These are phyloP conservation scores for Ceratitis capitata DNA, from an alignment of 1,140 invertebrate genomes.

Conservation along the genomic window DNA sequence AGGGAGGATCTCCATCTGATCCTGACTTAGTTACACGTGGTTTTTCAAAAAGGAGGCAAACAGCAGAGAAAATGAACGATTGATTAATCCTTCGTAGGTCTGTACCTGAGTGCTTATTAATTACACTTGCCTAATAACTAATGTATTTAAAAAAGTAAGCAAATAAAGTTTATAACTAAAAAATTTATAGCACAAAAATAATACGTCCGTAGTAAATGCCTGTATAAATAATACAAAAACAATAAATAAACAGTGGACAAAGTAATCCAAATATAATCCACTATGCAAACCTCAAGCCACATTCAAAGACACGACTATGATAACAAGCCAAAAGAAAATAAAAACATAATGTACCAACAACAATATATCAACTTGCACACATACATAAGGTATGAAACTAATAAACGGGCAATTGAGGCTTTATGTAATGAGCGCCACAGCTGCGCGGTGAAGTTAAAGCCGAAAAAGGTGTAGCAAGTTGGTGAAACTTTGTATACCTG, in stretches of 20 bases:
- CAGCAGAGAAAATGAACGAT: no score
- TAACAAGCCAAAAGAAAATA: neutral
- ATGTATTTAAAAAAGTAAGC: neutral
- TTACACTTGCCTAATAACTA: conserved; percentile 11
- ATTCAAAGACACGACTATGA: neutral
- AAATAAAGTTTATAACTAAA: neutral
- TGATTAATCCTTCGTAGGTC: no score
- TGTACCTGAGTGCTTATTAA: no score
- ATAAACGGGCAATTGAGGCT: neutral
- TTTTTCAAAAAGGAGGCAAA: no score
- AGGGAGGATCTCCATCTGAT: no score
- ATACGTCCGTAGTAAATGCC: neutral
- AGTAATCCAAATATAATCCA: neutral
- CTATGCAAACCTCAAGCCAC: neutral
- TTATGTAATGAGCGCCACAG: conserved; percentile 7
- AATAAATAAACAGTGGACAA: neutral
- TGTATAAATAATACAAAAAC: no score
- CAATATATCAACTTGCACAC: no score
- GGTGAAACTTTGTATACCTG: neutral
- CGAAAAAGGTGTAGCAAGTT: neutral
- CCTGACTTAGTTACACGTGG: no score
- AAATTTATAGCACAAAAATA: neutral
- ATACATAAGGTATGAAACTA: conserved; percentile 18
- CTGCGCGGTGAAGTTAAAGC: neutral
- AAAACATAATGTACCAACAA: neutral